Evolutionary conservation across 2,797 vertebrate genomes (phyloP), one percentile per base, ranked within the genome.

Genomic region (Danio jaintianensis): DNA sequence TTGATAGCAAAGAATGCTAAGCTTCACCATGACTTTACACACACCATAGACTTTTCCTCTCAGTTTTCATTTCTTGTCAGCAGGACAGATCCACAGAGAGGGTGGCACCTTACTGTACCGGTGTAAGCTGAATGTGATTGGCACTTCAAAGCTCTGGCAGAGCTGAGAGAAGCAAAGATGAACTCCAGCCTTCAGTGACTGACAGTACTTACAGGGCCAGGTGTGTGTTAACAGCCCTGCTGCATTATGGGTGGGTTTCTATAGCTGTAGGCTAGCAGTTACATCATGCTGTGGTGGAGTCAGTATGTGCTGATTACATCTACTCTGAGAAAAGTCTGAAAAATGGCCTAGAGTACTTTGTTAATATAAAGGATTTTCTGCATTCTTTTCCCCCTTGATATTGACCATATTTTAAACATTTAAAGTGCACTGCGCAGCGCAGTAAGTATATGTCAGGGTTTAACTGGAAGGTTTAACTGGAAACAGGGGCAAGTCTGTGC

Each of bases 61-160:
- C 22, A 2, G 50, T 59, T 75, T 50, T 47, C 18, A 55, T 55
- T 66, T 8, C 8, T 38, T 1, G 9, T 78, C 45, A 50, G 76
- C 66, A 50, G 13, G 47, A 79, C 29, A 52, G 45, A 20, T 38
- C 66, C 55, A 7, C 18, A n/a, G 40, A 15, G 45, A 59, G 52
- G 56, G 61, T 61, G 36, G 52, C 12, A 75, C 20, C 66, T 85
- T 77, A 75, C 70, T 81, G 64, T 12, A 67, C 38, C 75, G 62
- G 81, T 74, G 70, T 79, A 59, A 73, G 16, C 70, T 78, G 67
- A 16, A 72, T 83, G 53, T 56, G 75, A 59, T 58, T 72, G 75
- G 63, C 79, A 83, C 82, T 83, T 83, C 75, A 85, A 79, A 82
- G 82, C 67, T 16, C 4, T 10, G 9, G n/a, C 72, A 63, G 77